These are phyloP conservation scores for Saccostrea echinata DNA, from an alignment of 1,140 invertebrate genomes.

Conservation along the genomic window DNA sequence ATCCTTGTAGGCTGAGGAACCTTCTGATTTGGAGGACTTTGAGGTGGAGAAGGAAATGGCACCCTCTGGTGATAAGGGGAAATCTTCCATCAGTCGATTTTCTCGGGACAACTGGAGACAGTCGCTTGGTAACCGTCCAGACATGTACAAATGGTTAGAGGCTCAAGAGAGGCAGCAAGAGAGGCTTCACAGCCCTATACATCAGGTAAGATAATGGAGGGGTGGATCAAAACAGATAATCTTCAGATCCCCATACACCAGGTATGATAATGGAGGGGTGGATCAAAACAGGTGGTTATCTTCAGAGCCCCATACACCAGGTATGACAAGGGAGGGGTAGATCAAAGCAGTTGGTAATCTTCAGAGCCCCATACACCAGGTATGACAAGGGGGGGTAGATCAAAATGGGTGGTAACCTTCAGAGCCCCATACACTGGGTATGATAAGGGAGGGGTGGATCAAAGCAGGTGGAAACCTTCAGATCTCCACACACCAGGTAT, in stretches of 20 bases:
- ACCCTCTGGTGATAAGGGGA: background rate
- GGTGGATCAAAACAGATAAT: too few species aligned
- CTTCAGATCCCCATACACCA: too few species aligned
- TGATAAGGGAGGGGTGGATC: too few species aligned
- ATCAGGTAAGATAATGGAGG: constrained; percentile 51
- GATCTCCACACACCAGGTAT: too few species aligned
- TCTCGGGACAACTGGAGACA: constrained; percentile 86
- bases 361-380: too few species aligned
- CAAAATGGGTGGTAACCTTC: too few species aligned
- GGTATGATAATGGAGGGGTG: too few species aligned
- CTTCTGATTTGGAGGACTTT: constrained; percentile 41
- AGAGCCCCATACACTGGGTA: too few species aligned
- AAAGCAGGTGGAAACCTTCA: too few species aligned
- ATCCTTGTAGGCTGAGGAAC: background rate
- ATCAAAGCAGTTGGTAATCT: too few species aligned
- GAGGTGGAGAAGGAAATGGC: constrained; percentile 45
- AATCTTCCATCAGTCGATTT: constrained; percentile 76
- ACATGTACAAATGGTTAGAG: constrained; percentile 88
- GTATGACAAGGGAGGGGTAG: too few species aligned
- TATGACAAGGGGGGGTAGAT: background rate
- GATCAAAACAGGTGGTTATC: too few species aligned
- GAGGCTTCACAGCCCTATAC: constrained; percentile 43
- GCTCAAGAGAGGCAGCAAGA: constrained; percentile 86
- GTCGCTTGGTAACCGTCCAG: constrained; percentile 86
- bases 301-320: constrained; percentile 53